Base-by-base conservation (phyloP, 2,113 vertebrate species). In the Porphyrio hochstetteri region DNA sequence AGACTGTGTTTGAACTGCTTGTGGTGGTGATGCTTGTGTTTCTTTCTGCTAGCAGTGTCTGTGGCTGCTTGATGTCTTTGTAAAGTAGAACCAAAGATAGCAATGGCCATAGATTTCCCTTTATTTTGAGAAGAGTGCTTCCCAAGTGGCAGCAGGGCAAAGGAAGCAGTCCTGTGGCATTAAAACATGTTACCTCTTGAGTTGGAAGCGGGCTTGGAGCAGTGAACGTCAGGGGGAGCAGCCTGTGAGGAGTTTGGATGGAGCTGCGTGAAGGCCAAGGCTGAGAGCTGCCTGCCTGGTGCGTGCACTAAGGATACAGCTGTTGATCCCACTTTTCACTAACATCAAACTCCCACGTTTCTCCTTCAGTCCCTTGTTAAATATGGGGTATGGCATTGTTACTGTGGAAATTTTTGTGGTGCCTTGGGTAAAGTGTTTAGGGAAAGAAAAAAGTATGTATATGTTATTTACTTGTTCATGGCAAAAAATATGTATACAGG, bases 401-500 rank as follows among this genome's bases (percentile, higher is more conserved):
- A 38, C 9, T 16, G 4, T 53, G 69, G 55, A 75, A 69, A 36
- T 53, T 63, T 85, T 46, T 93, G 24, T 79, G 56, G 9, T 27
- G 19, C 23, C 44, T 69, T 33, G 3, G 2, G 8, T 60, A 21
- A 38, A 48, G 6, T 40, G 8, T 61, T 63, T 52, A 17, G 52
- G 75, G 53, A 23, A 48, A 69, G 8, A 55, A 63, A 17, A 60
- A 16, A 48, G 21, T 64, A 42, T 12, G 44, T 81, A 15, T 0
- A 5, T 61, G 15, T 46, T 88, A 33, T 38, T 85, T 89, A 53
- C 53, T 78, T 1, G 0, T 76, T 52, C 4, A 1, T 48, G 48
- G 11, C n/a, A 36, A 67, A 79, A 52, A 38, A 33, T 36, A 10
- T 0, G 0, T 35, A 13, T 13, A 9, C 7, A 67, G 46, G 25